Conservation (phyloP, 2,113 vertebrate genomes). For the Zosterops borbonicus region DNA sequence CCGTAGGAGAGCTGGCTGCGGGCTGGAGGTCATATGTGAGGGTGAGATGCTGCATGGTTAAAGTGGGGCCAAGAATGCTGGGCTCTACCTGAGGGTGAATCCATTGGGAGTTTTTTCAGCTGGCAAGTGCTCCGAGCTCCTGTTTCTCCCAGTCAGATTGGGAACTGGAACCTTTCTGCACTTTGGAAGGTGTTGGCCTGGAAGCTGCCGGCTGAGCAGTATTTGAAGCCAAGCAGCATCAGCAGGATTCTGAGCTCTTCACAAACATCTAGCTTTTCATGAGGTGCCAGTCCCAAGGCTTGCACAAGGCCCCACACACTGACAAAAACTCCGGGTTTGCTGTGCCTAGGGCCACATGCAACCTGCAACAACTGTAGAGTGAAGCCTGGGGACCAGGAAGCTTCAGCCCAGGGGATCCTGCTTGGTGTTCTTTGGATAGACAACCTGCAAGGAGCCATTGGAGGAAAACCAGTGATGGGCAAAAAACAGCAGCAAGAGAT, state of each 20-base stretch:
- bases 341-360: accelerated
- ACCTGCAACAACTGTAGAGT: not conserved
- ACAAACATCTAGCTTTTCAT: accelerated
- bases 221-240: not conserved
- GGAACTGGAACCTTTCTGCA: not conserved
- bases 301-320: accelerated
- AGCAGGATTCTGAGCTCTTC: not conserved
- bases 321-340: not conserved
- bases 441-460: accelerated
- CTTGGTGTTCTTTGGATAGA: not conserved
- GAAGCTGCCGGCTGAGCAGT: not conserved
- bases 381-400: not conserved
- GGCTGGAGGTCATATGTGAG: accelerated
- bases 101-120: accelerated
- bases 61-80: not conserved
- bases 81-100: accelerated
- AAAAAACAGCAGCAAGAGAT: not conserved
- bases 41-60: accelerated
- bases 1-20: not conserved
- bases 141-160: accelerated
- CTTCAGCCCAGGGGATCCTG: not conserved
- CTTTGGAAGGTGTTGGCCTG: not conserved
- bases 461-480: not conserved
- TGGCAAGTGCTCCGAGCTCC: not conserved
- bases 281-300: not conserved